Percentiles rank a stretch among this genome's conserved stretches.
phyloP scores from a whole-genome alignment of 2,113 vertebrate species.

The Coryphaenoides rupestris region DNA sequence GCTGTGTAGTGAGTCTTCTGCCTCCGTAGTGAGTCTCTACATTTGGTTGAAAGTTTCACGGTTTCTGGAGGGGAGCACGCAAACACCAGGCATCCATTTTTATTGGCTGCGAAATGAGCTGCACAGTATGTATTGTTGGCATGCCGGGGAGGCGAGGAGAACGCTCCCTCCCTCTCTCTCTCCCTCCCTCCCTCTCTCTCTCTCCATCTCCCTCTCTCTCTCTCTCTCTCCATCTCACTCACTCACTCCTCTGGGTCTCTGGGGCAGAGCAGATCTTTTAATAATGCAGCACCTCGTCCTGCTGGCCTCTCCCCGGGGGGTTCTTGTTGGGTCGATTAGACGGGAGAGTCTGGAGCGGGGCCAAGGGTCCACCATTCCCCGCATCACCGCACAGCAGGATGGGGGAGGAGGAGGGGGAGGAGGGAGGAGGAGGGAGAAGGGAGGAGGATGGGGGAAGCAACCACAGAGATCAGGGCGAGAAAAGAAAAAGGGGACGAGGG shows the following conservation, averaged over 20 bases:
- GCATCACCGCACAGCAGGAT: slow-evolving; percentile 58
- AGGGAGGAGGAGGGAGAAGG: slow-evolving; percentile 41
- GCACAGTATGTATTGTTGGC: not conserved
- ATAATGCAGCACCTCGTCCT: slow-evolving; percentile 64
- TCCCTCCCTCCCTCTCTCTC: not conserved
- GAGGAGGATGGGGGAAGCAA: slow-evolving; percentile 26
- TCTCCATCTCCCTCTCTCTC: not conserved
- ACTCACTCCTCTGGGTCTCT: slow-evolving; percentile 30
- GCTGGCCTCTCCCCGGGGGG: slow-evolving; percentile 51
- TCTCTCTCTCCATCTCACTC: not conserved
- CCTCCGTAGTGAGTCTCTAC: no score
- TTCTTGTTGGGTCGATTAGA: slow-evolving; percentile 66
- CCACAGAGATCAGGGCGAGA: slow-evolving; percentile 30
- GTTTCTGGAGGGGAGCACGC: slow-evolving; percentile 17
- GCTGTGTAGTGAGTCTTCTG: no score
- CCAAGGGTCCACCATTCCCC: slow-evolving; percentile 58
- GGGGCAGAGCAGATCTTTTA: slow-evolving; percentile 56
- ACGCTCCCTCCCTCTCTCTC: slow-evolving; percentile 15
- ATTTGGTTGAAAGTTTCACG: no score
- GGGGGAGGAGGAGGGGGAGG: slow-evolving; percentile 25
- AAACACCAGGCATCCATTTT: slow-evolving; percentile 19
- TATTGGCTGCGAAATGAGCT: not conserved
- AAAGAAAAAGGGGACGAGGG: slow-evolving; percentile 21
- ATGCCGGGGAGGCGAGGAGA: not conserved
- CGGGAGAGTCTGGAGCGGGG: slow-evolving; percentile 53